Base-by-base conservation (phyloP, 2,113 vertebrate species). In the Odontesthes bonariensis region DNA sequence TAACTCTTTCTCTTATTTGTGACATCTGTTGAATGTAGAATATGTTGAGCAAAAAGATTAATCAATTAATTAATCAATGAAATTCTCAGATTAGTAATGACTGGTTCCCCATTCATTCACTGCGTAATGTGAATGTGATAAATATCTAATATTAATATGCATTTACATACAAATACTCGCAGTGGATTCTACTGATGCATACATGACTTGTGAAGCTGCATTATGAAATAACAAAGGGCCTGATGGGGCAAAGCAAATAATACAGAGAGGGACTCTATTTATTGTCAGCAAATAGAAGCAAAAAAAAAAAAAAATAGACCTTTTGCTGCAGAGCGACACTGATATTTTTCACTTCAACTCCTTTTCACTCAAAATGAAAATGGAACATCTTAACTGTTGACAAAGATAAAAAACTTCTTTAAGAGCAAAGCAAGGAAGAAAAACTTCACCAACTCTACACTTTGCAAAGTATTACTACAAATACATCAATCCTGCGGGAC, bases 141-240 rank as follows among this genome's bases (percentile, higher is more conserved):
- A 1, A 55, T 47, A 65, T 80, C 22, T 20, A 35, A 44, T 75
- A 90, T 86, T 89, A 86, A 82, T 86, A 76, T 31, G 22, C 64
- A 89, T 92, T 88, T 83, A 72, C 82, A 85, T 87, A 79, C 90
- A 83, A 91, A 89, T 81, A 19, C 38, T 78, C 44, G 70, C 86
- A 70, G 60, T 75, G 77, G 87, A 76, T 84, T 46, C 69, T 17
- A 52, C 65, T 82, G 79, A 83, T 86, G 80, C 78, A 69, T 27
- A 70, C 71, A 76, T 85, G 84, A 84, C 56, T 75, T 85, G 82
- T 75, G 11, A 51, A 31, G 51, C 78, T 33, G 68, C 75, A 80
- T 86, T 75, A 71, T 85, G 70, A 59, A 64, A 65, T 75, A 88
- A 88, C 83, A 86, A 86, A 83, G 71, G 70, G 74, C 59, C 65